Conservation (phyloP, 2,113 vertebrate genomes). For the Psettodes erumei region DNA sequence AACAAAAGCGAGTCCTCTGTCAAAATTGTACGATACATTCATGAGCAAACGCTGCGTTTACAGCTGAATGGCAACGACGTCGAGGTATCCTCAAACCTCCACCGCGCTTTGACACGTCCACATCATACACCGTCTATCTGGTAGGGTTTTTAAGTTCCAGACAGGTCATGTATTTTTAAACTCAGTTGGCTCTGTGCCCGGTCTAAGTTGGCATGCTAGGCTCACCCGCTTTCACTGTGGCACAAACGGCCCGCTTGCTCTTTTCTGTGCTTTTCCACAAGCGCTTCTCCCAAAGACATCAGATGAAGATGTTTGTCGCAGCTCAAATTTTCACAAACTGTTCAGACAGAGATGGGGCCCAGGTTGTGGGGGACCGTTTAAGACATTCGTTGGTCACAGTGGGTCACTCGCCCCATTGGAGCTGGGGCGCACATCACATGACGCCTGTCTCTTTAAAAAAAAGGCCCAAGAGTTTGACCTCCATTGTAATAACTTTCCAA, state of each 20-base stretch:
- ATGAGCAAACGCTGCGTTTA: constrained; percentile 34
- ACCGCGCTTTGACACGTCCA: constrained; percentile 9
- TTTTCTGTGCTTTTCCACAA: constrained; percentile 1
- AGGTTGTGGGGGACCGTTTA: constrained; percentile 10
- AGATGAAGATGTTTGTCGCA: neutral
- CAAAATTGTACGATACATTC: constrained; percentile 58
- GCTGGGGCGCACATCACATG: constrained; percentile 1
- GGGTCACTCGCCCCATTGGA: constrained; percentile 27
- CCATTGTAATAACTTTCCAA: constrained; percentile 15
- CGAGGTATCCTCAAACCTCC: neutral
- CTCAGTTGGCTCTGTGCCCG: constrained; percentile 9
- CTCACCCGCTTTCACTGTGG: constrained; percentile 29
- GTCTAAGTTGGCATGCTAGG: constrained; percentile 20
- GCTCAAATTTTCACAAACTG: neutral
- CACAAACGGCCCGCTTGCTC: constrained; percentile 11
- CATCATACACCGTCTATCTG: neutral
- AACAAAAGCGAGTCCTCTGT: constrained; percentile 6
- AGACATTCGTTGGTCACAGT: constrained; percentile 46
- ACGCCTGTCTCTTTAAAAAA: constrained; percentile 39
- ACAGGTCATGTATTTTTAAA: constrained; percentile 48
- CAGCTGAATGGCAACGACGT: neutral
- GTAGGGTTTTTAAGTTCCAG: neutral
- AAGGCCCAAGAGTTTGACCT: constrained; percentile 29
- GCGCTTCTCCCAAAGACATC: constrained; percentile 3
- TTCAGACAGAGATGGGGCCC: neutral